Evolutionary conservation across 2,113 vertebrate genomes (phyloP), one percentile per base, ranked within the genome.

Genomic region (Aegotheles bennettii): DNA sequence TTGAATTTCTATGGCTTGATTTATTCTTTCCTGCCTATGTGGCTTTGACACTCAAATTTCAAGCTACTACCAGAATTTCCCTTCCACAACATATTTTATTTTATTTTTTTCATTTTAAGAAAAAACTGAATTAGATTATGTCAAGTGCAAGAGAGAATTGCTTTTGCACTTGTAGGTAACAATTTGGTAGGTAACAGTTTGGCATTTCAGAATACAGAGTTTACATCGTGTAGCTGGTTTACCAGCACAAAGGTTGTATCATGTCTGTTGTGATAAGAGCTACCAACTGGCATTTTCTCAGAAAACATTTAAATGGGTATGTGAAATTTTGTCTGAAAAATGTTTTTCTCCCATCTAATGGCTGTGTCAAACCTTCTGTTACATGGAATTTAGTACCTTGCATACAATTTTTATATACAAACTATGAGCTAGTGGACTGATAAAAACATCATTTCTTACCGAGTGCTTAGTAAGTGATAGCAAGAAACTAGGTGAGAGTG

Each of bases 101-200:
- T 17, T 40, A 7, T 7, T 23, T 42, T 33, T 40, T 60, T 53
- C 11, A 89, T 95, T 93, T 96, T 89, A 90, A 96, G 63, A 84
- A 42, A 93, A 96, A 96, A 67, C 24, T 75, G 56, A 94, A 96
- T 97, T 90, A 89, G 42, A 87, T 33, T 78, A 76, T 90, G 70
- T 82, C 84, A 91, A 89, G 42, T 14, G 14, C 25, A 87, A 92
- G 48, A 87, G 67, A 89, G 91, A 97, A 87, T 95, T 94, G 87
- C 79, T 95, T 95, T 97, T 96, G 75, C 74, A 75, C 93, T 96
- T 96, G 84, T 31, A 94, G 60, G 35, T 83, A 74, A 74, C 21
- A 51, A 25, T 92, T 95, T 94, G 74, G 45, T 31, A 94, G 60
- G 35, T 83, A 74, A 74, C 21, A 51, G 26, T 92, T 95, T 94